Evolutionary conservation across 2,888 invertebrate species (phyloP).

Genomic region (Harpagoxenus sublaevis): DNA sequence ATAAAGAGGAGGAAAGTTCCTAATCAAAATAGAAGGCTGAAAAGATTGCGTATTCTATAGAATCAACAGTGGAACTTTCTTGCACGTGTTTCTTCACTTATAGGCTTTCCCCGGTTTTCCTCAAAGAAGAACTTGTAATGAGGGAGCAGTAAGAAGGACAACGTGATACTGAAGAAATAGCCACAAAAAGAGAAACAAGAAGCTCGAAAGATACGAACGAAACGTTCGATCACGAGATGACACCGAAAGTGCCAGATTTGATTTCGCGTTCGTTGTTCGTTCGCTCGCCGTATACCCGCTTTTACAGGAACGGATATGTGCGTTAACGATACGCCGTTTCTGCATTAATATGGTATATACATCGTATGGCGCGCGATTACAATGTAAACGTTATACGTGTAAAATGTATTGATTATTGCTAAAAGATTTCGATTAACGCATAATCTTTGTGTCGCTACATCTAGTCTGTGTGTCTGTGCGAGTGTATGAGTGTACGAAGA

Average conservation of each 20-base stretch:
- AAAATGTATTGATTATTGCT: slow-evolving; percentile 29
- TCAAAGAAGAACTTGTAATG: neutral
- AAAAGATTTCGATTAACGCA: slow-evolving; percentile 2
- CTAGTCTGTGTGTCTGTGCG: neutral
- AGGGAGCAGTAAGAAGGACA: neutral
- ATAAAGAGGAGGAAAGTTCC: neutral
- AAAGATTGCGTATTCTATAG: neutral
- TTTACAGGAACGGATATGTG: slow-evolving; percentile 53
- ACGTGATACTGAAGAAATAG: neutral
- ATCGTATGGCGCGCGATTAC: neutral
- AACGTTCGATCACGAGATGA: neutral
- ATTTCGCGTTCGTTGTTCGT: slow-evolving; percentile 13
- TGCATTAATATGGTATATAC: slow-evolving; percentile 12
- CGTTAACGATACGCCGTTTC: slow-evolving; percentile 29
- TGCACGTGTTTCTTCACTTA: neutral
- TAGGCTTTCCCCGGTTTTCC: neutral
- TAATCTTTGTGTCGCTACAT: neutral
- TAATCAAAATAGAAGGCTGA: neutral
- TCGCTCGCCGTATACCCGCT: slow-evolving; percentile 16
- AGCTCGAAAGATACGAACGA: neutral
- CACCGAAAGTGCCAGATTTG: neutral
- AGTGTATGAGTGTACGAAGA: neutral
- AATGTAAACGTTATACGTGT: slow-evolving; percentile 6
- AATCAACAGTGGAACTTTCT: neutral
- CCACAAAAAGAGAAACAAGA: neutral